A percentile compares a stretch with the other conserved stretches of the same genome.
Evolutionary conservation across 2,113 vertebrate species (phyloP).

Genomic region (Chamaetylas fuelleborni): DNA sequence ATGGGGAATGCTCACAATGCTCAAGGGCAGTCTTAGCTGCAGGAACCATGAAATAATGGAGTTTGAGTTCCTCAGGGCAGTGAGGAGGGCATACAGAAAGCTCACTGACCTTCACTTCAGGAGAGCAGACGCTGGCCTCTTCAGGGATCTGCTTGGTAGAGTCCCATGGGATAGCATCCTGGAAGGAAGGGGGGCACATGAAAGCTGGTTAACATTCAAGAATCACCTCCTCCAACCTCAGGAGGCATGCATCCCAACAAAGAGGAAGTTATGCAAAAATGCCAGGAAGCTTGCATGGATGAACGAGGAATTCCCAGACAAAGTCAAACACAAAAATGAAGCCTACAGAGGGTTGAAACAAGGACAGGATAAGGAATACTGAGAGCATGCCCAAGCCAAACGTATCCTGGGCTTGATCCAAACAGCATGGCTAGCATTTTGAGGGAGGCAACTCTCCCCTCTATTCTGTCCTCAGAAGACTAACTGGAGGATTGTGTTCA

Average conservation of each 20-base stretch:
- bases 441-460: no score
- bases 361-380: neutral
- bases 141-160: neutral
- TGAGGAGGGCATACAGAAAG: no score
- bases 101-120: neutral
- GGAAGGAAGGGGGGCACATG: neutral
- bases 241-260: neutral
- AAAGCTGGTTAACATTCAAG: neutral
- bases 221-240: neutral
- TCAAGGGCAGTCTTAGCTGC: neutral
- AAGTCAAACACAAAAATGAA: neutral
- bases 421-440: neutral
- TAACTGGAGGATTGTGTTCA: neutral
- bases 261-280: neutral
- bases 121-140: neutral
- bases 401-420: neutral
- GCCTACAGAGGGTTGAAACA: neutral
- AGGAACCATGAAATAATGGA: neutral
- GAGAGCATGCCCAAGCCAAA: neutral
- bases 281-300: neutral
- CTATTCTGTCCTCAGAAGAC: neutral
- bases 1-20: neutral
- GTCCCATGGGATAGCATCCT: neutral
- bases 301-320: fast-evolving
- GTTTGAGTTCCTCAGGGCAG: neutral